Base-by-base conservation (phyloP, 2,888 invertebrate genomes). In the Aleiodes alternator region DNA sequence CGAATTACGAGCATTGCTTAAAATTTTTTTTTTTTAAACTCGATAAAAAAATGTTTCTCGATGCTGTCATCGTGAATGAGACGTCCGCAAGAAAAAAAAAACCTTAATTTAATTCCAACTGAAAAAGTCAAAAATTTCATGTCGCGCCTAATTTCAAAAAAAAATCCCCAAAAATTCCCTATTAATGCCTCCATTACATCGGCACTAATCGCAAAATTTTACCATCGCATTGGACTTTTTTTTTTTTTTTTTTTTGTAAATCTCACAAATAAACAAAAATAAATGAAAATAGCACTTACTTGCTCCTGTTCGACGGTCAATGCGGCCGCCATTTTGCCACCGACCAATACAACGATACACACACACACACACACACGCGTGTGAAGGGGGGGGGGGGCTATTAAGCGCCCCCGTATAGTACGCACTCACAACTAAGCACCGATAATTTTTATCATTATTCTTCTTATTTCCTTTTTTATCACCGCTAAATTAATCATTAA, bases 301-400 rank as follows among this genome's bases (percentile, higher is more conserved):
- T 93, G 92, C 91, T 95, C 94, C 89, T 95, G 94, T 90, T 95
- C 94, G 89, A 93, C 92, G 91, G 94, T 93, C 92, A 95, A 92
- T 88, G 92, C 92, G 91, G 94, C 93, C 92, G 94, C 94, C 94
- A 92, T 92, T 87, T 91, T 91, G 89, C 86, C 86, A 84, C 82
- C 77, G 74, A 81, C 77, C 73, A 79, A 79, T 38, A 80, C 79
- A 79, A 70, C 64, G 69, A n/a, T 61, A 71, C 56, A 61, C 23
- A 23, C 23, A 23, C 23, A 23, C 23, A 23, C 23, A 23, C 23
- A 23, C 23, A 23, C 72, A 73, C 51, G 68, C 61, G 59, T 50
- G 57, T 55, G 12, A 43, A 43, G 56, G 59, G 6, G 34, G 6
- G 34, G 34, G 34, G 34, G 6, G 34, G 0, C 34, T 48, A 66